phyloP scores from a whole-genome alignment of 2,113 vertebrate species.

The Uria aalge region DNA sequence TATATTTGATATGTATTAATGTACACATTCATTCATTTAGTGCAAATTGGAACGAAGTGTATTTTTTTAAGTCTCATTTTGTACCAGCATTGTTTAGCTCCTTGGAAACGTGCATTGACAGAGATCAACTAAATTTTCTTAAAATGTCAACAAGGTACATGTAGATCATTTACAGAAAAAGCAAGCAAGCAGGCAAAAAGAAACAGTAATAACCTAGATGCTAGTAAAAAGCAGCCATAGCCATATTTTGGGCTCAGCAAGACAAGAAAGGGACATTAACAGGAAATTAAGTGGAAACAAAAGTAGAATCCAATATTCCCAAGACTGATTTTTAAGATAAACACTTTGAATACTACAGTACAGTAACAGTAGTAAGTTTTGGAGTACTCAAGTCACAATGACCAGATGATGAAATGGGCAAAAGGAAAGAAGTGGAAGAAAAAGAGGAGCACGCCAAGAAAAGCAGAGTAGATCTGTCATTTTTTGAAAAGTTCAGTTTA shows the following conservation, averaged over 20 bases:
- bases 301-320: background rate
- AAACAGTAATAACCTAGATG: background rate
- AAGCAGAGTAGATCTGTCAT: background rate
- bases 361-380: background rate
- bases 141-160: background rate
- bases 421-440: background rate
- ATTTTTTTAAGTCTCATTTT: background rate
- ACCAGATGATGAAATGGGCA: background rate
- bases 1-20: background rate
- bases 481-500: background rate
- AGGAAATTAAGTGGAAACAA: background rate
- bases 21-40: background rate
- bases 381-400: background rate
- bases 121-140: background rate
- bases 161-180: background rate
- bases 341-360: background rate
- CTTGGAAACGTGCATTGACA: background rate
- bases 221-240: background rate
- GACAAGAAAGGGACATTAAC: rapidly evolving
- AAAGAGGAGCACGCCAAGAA: background rate
- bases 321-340: background rate
- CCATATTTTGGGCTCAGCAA: background rate
- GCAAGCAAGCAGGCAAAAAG: background rate
- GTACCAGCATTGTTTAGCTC: background rate
- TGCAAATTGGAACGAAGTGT: background rate